Evolutionary conservation across 2,113 vertebrate species (phyloP), one percentile per base, ranked within the genome.

Genomic region (Chaetops frenatus): DNA sequence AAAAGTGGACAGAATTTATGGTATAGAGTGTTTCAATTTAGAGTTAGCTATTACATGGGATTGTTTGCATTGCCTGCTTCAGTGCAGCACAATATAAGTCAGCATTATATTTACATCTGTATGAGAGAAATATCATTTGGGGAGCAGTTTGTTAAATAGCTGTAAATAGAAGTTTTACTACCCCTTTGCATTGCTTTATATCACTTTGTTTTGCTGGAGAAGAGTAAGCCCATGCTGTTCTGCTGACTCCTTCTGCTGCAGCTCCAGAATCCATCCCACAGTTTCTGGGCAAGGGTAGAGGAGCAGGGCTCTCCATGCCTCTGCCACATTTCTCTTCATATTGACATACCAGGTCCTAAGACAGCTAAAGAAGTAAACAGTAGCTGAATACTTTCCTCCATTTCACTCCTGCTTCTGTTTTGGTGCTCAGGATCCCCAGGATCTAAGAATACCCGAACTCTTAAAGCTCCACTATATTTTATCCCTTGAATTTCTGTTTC

Each of bases 51-150:
- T 96, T 97, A 91, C 62, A 88, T 53, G 51, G 79, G 79, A 85
- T 82, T 81, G 84, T 94, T 94, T 15, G 5, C 72, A 58, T 76
- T 93, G 40, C 76, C 7, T 88, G 94, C 86, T 81, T 95, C 88
- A 92, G 85, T 62, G 69, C 70, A 86, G 54, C 45, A 28, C 73
- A 77, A 90, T 88, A 94, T 95, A 97, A 94, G 81, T 90, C 91
- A 95, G 73, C 45, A 79, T 89, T 96, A 92, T 97, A 95, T 97
- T 97, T 96, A 96, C 54, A 94, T 95, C 53, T 77, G 3, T 87
- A 58, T 71, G 56, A 91, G 58, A 86, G 8, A 82, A 96, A 92
- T 76, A 74, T 88, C 33, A 94, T 93, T 95, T 88, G 42, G 79
- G 84, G 60, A 96, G 17, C 56, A 93, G 81, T 96, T 97, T 86